Base-by-base conservation (phyloP, 2,113 vertebrate genomes). In the Drymodes brunneopygia region DNA sequence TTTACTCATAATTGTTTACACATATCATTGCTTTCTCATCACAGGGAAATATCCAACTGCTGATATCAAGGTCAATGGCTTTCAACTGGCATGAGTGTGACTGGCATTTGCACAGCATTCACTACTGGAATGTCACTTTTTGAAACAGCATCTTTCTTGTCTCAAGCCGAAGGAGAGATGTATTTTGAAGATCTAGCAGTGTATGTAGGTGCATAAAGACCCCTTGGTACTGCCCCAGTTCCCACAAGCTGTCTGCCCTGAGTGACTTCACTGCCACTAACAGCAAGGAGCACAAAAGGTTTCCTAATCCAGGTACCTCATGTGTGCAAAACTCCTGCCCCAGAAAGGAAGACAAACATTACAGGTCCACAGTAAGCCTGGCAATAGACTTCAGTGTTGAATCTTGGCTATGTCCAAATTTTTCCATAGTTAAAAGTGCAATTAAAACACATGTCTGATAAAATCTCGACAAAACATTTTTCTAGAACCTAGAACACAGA, bases 231-330 rank as follows among this genome's bases (percentile, higher is more conserved):
- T 38, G 42, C 10, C 10, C 15, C 15, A 17, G 19, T 3, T 81
- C 21, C 42, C 62, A 80, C 8, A 53, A 15, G 12, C 10, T 10
- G 31, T 60, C 45, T 62, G 28, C 23, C 57, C 35, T 36, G 6
- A 54, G 16, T 19, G 35, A 74, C 47, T 77, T 42, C 31, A 24
- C 20, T 57, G 70, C 56, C 38, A 33, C 60, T 6, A 12, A 57
- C 25, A 65, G 47, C 3, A 2, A 13, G 15, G 31, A 67, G 10
- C 27, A 74, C 48, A 53, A 83, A 58, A 74, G 6, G 4, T 28
- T 47, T 21, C 66, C 12, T 12, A 51, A 25, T 18, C 51, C 58
- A 81, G 33, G 16, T 12, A 28, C 28, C 10, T 47, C 0, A 0
- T 28, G 25, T 7, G 24, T 16, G 9, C 29, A 64, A 61, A 79